Conservation (phyloP, 2,113 vertebrate species). For the Salminus brasiliensis region DNA sequence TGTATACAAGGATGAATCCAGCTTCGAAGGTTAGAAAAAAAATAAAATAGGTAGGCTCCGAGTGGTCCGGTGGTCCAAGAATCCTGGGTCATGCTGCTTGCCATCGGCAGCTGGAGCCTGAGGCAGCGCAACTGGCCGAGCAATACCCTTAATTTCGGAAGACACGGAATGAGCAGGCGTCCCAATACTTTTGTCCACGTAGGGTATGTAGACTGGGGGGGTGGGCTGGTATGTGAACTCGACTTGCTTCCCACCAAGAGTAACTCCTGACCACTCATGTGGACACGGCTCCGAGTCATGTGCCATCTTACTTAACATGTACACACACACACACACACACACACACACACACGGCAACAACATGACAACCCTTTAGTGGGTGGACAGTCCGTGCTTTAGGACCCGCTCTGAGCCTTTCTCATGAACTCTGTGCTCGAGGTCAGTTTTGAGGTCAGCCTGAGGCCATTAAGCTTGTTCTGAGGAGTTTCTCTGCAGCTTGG, state of each 20-base stretch:
- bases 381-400: not conserved
- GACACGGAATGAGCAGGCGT: no score
- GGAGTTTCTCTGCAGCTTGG: not conserved
- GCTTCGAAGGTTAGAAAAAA: no score
- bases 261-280: constrained; percentile 21
- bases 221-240: not conserved
- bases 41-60: no score
- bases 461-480: not conserved
- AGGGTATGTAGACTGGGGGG: no score
- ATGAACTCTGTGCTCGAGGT: constrained; percentile 6
- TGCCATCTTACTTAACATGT: not conserved
- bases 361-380: not conserved
- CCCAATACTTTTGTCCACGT: no score
- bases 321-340: not conserved
- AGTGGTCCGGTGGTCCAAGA: no score
- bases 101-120: no score
- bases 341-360: not conserved
- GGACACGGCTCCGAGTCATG: constrained; percentile 23
- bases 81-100: no score
- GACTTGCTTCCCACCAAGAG: not conserved
- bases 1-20: no score
- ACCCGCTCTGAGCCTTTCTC: not conserved
- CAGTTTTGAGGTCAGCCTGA: not conserved
- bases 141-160: no score
- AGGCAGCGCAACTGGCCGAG: no score